phyloP scores from a whole-genome alignment of 1,140 invertebrate species.

The Anoplophora glabripennis region DNA sequence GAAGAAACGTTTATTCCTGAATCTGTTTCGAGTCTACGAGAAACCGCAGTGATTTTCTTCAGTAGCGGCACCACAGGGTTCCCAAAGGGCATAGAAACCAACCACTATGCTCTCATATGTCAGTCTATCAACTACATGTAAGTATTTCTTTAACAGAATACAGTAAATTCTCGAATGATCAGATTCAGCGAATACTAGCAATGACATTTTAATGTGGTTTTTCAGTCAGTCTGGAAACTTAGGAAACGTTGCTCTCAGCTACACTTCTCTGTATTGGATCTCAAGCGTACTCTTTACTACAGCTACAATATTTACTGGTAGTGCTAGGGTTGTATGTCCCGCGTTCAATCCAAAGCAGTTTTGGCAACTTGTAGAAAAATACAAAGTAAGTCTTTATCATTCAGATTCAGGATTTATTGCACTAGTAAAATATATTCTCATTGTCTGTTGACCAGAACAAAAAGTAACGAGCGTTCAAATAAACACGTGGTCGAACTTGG shows the following conservation, averaged over 20 bases:
- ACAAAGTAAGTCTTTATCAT: conserved; percentile 43
- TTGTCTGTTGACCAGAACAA: too few relatives aligned
- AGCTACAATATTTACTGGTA: conserved; percentile 32
- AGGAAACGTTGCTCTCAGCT: conserved; percentile 18
- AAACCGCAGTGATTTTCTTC: conserved; percentile 47
- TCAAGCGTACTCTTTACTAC: conserved; percentile 32
- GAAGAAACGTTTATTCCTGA: conserved; percentile 37
- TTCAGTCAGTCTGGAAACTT: neutral
- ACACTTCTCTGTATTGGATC: conserved; percentile 38
- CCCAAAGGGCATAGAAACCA: conserved; percentile 71
- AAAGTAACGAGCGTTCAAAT: too few relatives aligned
- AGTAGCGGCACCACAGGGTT: conserved; percentile 72
- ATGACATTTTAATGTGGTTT: neutral
- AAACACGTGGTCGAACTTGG: too few relatives aligned
- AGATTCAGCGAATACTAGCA: too few relatives aligned
- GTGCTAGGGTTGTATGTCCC: conserved; percentile 39
- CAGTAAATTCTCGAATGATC: too few relatives aligned
- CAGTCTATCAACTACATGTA: conserved; percentile 24
- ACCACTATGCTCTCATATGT: conserved; percentile 50
- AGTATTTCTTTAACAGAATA: neutral
- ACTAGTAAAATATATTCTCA: too few relatives aligned
- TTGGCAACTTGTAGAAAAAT: conserved; percentile 48
- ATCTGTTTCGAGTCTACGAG: conserved; percentile 25
- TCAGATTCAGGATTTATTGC: too few relatives aligned
- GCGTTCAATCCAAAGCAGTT: conserved; percentile 45